Conservation (phyloP, 2,888 invertebrate genomes). For the Micropterix aruncella region DNA sequence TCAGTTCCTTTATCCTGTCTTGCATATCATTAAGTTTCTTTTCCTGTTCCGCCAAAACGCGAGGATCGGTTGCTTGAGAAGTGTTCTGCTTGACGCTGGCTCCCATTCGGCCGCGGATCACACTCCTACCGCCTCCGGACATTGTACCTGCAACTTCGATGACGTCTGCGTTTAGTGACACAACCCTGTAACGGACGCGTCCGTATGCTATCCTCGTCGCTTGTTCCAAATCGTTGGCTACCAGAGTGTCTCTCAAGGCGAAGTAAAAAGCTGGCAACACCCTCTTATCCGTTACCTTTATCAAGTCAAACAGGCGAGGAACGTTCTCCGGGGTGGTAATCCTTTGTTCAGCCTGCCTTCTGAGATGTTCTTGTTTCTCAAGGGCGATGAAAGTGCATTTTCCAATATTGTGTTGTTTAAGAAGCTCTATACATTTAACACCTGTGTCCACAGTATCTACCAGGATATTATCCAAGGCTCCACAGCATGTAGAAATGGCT, state of each 20-base stretch:
- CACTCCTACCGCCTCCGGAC: conserved; percentile 81
- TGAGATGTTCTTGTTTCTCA: conserved; percentile 63
- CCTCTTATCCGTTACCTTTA: conserved; percentile 63
- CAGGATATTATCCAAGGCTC: conserved; percentile 79
- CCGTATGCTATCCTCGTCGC: conserved; percentile 82
- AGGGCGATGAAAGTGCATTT: conserved; percentile 79
- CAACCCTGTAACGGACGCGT: conserved; percentile 61
- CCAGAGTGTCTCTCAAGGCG: conserved; percentile 75
- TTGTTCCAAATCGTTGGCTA: conserved; percentile 75
- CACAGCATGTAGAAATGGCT: conserved; percentile 90
- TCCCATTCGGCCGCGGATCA: conserved; percentile 71
- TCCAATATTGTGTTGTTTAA: conserved; percentile 68
- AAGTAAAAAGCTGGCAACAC: conserved; percentile 83
- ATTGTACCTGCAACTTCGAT: conserved; percentile 87
- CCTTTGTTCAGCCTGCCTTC: conserved; percentile 21
- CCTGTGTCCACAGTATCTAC: conserved; percentile 81
- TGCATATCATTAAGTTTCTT: conserved; percentile 17
- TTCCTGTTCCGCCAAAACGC: conserved; percentile 39
- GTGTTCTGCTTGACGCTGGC: conserved; percentile 39
- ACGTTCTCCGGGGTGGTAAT: conserved; percentile 69
- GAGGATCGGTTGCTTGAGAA: conserved; percentile 35
- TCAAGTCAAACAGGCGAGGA: conserved; percentile 80
- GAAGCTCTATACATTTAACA: conserved; percentile 64
- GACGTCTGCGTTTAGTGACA: conserved; percentile 72
- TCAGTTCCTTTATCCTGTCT: neutral